Base-by-base conservation (phyloP, 2,797 vertebrate species). In the Naso thynnoides region DNA sequence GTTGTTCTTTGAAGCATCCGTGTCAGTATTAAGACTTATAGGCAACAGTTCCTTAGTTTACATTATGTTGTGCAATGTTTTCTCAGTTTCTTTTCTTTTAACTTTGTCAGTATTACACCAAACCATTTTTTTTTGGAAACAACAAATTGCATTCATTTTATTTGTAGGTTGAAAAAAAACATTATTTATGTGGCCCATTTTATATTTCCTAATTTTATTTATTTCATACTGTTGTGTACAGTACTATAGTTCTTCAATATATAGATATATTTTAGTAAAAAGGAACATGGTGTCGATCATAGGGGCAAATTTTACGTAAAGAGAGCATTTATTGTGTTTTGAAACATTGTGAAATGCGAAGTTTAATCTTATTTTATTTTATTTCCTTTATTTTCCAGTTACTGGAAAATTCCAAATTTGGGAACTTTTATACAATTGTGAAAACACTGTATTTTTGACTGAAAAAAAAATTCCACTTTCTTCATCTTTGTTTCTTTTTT, bases 271-370 rank as follows among this genome's bases (percentile, higher is more conserved):
- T 99, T 98, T 99, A 99, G 98, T 99, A 96, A 97, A 99, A 99
- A 97, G 96, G 96, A 98, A 98, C 97, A 97, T 97, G 97, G 96
- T 96, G 96, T 97, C 96, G 97, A 98, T 98, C 97, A 98, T 97
- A 97, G 97, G 97, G 97, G 97, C 96, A 98, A 98, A 98, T 98
- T 98, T 99, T 98, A 98, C 96, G 96, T 97, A 98, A 98, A 98
- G 96, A 99, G 97, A 99, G 97, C 98, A 99, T 99, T 99, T 99
- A 99, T 99, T 99, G 98, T 99, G 98, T 99, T 99, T 98, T 98
- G 96, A 96, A 96, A 98, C 97, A 98, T 99, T 99, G 98, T 99
- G 96, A 99, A 97, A 97, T 97, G 96, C 96, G 94, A 98, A 96
- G 97, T 98, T 98, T 97, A 96, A 96, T 96, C 95, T 97, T 97